These are phyloP conservation scores for Girardinus metallicus DNA, from an alignment of 2,797 vertebrate genomes.

Conservation along the genomic window DNA sequence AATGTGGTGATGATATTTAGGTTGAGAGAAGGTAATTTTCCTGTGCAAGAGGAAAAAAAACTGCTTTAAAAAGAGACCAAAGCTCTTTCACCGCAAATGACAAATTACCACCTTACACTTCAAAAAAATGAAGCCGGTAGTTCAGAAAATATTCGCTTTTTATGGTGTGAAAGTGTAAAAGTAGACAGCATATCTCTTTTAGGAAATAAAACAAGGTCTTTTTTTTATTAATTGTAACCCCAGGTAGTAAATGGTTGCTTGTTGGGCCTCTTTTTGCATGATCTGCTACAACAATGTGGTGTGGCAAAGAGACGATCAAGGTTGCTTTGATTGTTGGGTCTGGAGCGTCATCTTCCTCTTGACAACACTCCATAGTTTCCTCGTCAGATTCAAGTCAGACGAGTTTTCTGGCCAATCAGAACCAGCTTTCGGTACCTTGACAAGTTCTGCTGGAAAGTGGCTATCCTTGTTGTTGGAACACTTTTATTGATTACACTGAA, in stretches of 20 bases:
- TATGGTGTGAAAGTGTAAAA: background rate
- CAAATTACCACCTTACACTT: slow-evolving; percentile 1
- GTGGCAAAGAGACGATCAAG: background rate
- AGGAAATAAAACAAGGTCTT: background rate
- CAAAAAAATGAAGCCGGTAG: background rate
- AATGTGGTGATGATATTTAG: slow-evolving; percentile 46
- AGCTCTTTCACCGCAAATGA: slow-evolving; percentile 10
- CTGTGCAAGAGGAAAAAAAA: slow-evolving; percentile 12
- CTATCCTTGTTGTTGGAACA: background rate
- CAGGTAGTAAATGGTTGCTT: background rate
- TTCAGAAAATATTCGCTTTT: background rate
- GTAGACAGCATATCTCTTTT: background rate
- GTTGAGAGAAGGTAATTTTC: slow-evolving; percentile 23
- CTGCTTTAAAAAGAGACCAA: background rate
- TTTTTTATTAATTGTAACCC: background rate
- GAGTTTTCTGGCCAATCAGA: background rate
- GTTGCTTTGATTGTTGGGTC: background rate
- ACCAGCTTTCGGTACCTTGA: background rate
- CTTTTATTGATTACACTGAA: background rate
- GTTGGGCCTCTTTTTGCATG: background rate
- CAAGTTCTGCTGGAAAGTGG: background rate
- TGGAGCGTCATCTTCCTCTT: background rate
- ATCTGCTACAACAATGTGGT: background rate
- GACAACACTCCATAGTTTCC: background rate
- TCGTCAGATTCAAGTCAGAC: background rate